Evolutionary conservation across 2,113 vertebrate genomes (phyloP).

Genomic region (Addax nasomaculatus): DNA sequence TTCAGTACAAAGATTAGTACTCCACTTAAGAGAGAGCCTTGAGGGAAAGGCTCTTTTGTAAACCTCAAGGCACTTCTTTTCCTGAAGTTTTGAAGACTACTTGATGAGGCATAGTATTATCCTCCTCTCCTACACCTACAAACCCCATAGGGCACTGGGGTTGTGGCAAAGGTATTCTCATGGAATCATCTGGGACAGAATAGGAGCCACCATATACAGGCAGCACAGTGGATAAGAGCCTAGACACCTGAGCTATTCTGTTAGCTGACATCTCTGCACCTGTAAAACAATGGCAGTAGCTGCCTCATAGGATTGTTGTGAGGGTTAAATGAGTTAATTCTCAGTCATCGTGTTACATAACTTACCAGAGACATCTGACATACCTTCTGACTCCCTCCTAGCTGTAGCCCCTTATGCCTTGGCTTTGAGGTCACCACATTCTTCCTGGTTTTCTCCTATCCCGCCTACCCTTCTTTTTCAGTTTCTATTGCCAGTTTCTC

Average conservation of each 20-base stretch:
- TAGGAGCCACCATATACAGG: background rate
- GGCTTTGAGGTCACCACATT: background rate
- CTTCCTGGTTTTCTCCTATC: background rate
- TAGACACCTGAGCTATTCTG: background rate
- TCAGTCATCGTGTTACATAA: background rate
- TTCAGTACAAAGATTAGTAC: background rate
- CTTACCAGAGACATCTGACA: background rate
- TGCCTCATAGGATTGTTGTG: background rate
- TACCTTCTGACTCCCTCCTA: background rate
- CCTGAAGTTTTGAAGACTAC: background rate
- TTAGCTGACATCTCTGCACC: background rate
- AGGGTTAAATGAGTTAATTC: background rate
- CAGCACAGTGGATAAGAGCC: background rate
- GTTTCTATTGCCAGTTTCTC: background rate
- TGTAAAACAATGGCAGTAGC: background rate
- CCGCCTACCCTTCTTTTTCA: background rate
- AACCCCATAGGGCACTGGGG: background rate
- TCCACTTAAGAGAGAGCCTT: background rate
- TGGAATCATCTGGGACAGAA: background rate
- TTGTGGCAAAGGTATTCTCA: background rate
- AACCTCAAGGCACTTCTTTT: background rate
- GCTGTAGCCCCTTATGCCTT: background rate
- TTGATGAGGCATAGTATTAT: background rate
- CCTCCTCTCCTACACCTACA: background rate
- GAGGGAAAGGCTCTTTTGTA: background rate